phyloP scores from a whole-genome alignment of 2,113 vertebrate species.

The Vulpes ferrilata region DNA sequence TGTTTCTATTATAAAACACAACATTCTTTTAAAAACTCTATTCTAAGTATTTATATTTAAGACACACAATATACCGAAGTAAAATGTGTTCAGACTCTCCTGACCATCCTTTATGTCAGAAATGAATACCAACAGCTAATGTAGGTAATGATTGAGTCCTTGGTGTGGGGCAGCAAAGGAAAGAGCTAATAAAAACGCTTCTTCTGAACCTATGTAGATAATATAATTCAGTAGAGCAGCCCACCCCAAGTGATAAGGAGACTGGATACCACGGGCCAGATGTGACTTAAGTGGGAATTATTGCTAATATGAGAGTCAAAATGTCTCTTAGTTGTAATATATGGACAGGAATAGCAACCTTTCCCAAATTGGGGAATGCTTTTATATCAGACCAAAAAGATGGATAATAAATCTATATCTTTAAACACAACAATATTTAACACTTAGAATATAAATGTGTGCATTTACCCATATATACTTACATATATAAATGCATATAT shows the following conservation, averaged over 20 bases:
- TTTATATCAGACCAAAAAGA: slow-evolving; percentile 9
- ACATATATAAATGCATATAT: neutral
- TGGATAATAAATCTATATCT: neutral
- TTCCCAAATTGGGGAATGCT: neutral
- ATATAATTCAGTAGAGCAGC: neutral
- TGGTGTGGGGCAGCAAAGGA: neutral
- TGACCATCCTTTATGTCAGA: neutral
- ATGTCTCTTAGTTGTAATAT: neutral
- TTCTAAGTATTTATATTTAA: slow-evolving; percentile 32
- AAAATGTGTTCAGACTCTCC: slow-evolving; percentile 19
- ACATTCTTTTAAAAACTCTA: neutral
- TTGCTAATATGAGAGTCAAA: neutral
- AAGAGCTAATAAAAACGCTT: neutral
- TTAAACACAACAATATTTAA: slow-evolving; percentile 34
- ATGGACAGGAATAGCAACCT: neutral
- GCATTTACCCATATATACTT: neutral
- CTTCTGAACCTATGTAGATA: neutral
- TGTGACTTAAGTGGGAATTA: neutral
- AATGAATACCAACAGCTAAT: neutral
- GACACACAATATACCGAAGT: neutral
- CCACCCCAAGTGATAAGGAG: neutral
- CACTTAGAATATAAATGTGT: neutral
- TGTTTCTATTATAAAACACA: neutral
- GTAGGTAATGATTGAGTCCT: neutral
- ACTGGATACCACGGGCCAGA: no score